Conservation (phyloP, 2,797 vertebrate species). For the Lagorchestes hirsutus region DNA sequence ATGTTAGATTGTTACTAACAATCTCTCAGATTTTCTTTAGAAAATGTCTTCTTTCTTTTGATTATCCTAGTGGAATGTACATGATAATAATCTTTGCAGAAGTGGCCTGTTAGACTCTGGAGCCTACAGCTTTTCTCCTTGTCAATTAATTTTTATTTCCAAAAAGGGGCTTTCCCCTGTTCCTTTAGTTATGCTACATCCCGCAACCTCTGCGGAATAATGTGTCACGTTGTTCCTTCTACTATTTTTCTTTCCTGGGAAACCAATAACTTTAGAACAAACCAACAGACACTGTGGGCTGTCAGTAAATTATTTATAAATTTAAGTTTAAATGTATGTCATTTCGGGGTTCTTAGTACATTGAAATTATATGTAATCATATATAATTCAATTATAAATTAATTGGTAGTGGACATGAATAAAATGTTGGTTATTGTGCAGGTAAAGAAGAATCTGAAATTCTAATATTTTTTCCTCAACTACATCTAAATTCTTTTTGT, state of each 20-base stretch:
- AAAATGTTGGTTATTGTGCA: background rate
- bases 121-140: background rate
- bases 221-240: background rate
- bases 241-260: background rate
- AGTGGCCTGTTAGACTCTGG: background rate
- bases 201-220: background rate
- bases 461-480: background rate
- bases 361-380: background rate
- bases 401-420: background rate
- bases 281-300: background rate
- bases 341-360: background rate
- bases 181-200: background rate
- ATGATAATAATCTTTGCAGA: background rate
- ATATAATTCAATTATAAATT: background rate
- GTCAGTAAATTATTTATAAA: background rate
- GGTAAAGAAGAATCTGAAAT: background rate
- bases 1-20: background rate
- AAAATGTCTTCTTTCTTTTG: background rate
- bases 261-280: background rate
- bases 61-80: background rate
- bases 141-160: background rate
- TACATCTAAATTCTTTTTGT: background rate
- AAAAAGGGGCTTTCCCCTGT: background rate
- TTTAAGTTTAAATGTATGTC: background rate
- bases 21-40: background rate